Conservation (phyloP, 2,888 invertebrate genomes). For the Platycheirus rosarum region DNA sequence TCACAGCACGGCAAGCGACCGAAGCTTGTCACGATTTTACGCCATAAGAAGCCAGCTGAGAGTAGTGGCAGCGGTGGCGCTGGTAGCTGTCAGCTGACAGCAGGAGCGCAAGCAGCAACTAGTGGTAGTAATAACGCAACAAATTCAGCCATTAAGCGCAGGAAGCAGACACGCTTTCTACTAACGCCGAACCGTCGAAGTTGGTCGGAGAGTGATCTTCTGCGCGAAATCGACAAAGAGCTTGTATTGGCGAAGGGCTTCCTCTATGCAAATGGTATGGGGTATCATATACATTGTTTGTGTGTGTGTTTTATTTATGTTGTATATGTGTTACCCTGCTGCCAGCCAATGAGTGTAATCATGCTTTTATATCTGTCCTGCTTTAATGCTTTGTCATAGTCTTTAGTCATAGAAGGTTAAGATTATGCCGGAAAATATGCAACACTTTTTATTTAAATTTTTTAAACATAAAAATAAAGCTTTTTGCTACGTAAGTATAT, state of each 20-base stretch:
- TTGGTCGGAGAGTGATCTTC: conserved; percentile 83
- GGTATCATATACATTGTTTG: conserved; percentile 61
- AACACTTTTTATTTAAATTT: conserved; percentile 22
- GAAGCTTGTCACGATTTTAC: conserved; percentile 72
- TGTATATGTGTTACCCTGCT: conserved; percentile 11
- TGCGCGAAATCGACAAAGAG: conserved; percentile 87
- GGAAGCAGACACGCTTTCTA: conserved; percentile 81
- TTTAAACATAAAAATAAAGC: conserved; percentile 1
- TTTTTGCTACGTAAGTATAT: conserved; percentile 8
- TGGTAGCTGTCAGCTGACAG: conserved; percentile 69
- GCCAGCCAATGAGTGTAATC: neutral
- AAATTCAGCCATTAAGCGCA: conserved; percentile 58
- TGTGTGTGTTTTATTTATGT: conserved; percentile 24
- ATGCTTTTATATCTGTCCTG: conserved; percentile 19
- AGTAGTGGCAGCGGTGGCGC: conserved; percentile 54
- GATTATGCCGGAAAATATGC: conserved; percentile 57
- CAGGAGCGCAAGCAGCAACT: conserved; percentile 19
- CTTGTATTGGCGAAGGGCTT: conserved; percentile 85
- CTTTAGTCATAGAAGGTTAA: conserved; percentile 3
- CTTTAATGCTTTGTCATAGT: conserved; percentile 8
- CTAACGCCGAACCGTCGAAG: conserved; percentile 81
- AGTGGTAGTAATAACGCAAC: conserved; percentile 11
- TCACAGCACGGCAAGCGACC: conserved; percentile 56
- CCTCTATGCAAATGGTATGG: conserved; percentile 83
- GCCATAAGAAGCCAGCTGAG: conserved; percentile 67